Base-by-base conservation (phyloP, 2,113 vertebrate genomes). In the Zeus faber region DNA sequence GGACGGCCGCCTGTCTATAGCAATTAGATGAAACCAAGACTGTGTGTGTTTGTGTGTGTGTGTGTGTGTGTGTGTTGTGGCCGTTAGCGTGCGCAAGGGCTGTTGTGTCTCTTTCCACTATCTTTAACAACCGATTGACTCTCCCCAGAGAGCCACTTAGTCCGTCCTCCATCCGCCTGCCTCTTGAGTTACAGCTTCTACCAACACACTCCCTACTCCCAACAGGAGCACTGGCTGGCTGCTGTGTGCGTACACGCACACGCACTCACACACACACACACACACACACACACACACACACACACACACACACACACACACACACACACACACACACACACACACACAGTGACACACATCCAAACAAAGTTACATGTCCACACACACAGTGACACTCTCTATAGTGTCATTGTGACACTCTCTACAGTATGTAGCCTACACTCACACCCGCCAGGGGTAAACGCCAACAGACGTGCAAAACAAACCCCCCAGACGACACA, bases 71-170 rank as follows among this genome's bases (percentile, higher is more conserved):
- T 44, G 16, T 44, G 41, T 47, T 24, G 9, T 70, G 68, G 58
- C 59, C 60, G 63, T 75, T 63, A 67, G 66, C n/a, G 18, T 63
- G 56, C 2, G 14, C 65, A 20, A 16, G 48, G 54, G 58, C 75
- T 74, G 79, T 70, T 79, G 65, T 74, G 74, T 79, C 80, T 75
- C 72, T 70, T 68, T 82, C 62, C 67, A 57, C 80, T 76, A 76
- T 74, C 76, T 85, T 80, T 76, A 82, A 82, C 76, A 75, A 77
- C 65, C 48, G 43, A 83, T 80, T 66, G 68, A 59, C 69, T 75
- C 70, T 77, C 83, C 83, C 81, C 61, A 58, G 81, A 81, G 81
- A 83, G 73, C 76, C 83, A 87, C 83, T 87, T 85, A 81, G 72
- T 72, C 69, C 63, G 72, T 79, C 80, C 81, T 79, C 78, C 59